phyloP scores from a whole-genome alignment of 2,797 vertebrate genomes.

The Parotocinclus haroldoi region DNA sequence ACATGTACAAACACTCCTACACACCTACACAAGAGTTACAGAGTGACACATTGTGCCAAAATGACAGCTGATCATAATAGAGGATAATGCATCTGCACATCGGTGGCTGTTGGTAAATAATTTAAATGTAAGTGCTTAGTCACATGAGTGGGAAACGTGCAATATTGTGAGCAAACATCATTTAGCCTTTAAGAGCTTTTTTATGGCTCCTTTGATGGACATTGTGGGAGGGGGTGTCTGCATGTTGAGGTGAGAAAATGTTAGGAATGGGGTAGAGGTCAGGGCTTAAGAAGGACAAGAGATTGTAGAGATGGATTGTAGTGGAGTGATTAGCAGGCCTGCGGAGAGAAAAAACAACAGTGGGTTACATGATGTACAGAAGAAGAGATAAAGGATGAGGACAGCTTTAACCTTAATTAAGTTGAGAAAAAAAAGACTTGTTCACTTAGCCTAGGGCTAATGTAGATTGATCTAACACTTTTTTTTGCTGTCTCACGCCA shows the following conservation, averaged over 20 bases:
- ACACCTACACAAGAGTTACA: not conserved
- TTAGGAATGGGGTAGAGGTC: constrained; percentile 27
- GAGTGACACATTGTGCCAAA: not conserved
- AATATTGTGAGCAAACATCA: constrained; percentile 64
- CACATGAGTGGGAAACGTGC: constrained; percentile 61
- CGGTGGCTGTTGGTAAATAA: constrained; percentile 62
- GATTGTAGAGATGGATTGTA: constrained; percentile 10
- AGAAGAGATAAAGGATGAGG: constrained; percentile 58
- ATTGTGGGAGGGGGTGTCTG: constrained; percentile 9
- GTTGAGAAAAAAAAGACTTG: constrained; percentile 55
- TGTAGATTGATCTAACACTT: constrained; percentile 57
- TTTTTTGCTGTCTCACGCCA: constrained; percentile 52
- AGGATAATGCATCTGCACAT: constrained; percentile 38
- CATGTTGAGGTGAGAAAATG: constrained; percentile 25
- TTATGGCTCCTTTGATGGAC: constrained; percentile 42
- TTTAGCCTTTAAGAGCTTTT: constrained; percentile 49
- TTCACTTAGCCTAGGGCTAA: constrained; percentile 53
- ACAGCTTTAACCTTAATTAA: constrained; percentile 63
- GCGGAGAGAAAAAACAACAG: constrained; percentile 14
- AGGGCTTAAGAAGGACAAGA: constrained; percentile 22
- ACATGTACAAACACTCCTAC: not conserved
- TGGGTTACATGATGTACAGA: not conserved
- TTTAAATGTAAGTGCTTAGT: constrained; percentile 69
- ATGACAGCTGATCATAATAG: constrained; percentile 32
- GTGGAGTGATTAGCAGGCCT: not conserved